Percentiles rank a stretch among this genome's conserved stretches.
phyloP scores from a whole-genome alignment of 2,888 invertebrate species.

The Cancer borealis region DNA sequence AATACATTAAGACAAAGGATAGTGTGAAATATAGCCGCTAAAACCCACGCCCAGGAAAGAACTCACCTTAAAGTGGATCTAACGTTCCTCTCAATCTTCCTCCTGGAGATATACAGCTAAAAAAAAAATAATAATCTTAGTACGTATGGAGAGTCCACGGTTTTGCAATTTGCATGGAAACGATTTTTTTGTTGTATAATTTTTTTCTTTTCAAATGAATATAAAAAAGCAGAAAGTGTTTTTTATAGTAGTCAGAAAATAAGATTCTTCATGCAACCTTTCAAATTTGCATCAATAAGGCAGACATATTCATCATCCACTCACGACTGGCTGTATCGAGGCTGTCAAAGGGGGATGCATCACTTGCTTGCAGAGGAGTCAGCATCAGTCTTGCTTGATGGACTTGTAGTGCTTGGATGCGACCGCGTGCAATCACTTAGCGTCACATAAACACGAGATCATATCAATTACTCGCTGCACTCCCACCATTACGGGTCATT shows the following conservation, averaged over 20 bases:
- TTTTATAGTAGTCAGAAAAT: background rate
- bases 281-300: background rate
- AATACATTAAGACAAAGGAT: conserved; percentile 43
- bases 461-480: background rate
- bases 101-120: background rate
- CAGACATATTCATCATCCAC: background rate
- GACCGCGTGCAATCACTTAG: conserved; percentile 31
- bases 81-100: background rate
- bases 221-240: background rate
- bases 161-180: conserved; percentile 18
- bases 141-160: background rate
- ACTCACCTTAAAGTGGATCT: background rate
- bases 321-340: background rate
- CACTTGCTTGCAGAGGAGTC: background rate
- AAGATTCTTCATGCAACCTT: background rate
- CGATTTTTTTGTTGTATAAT: background rate
- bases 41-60: background rate
- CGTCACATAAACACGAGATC: conserved; percentile 43
- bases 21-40: conserved; percentile 35
- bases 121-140: background rate
- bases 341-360: background rate
- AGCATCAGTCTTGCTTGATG: background rate
- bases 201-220: background rate
- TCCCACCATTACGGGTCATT: conserved; percentile 38
- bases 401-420: background rate